These are phyloP conservation scores for Listrodromus nycthemerus DNA, from an alignment of 2,888 invertebrate genomes.

Conservation along the genomic window DNA sequence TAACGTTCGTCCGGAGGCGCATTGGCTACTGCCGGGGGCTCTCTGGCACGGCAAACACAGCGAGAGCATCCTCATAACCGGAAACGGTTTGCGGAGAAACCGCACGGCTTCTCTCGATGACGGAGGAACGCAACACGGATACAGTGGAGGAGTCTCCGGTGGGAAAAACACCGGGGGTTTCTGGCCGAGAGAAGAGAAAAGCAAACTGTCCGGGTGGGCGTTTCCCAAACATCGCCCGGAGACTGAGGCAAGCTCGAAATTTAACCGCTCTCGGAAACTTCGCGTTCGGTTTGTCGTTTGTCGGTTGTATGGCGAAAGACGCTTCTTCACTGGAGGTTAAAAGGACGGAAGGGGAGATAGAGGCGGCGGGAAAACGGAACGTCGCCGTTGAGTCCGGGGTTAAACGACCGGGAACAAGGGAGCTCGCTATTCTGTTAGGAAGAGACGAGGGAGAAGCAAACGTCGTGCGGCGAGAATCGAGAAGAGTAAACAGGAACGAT, in stretches of 20 bases:
- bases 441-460: slow-evolving; percentile 21
- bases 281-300: slow-evolving; percentile 45
- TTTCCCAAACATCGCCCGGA: slow-evolving; percentile 8
- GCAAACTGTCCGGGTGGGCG: slow-evolving; percentile 37
- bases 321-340: slow-evolving; percentile 24
- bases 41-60: slow-evolving; percentile 18
- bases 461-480: slow-evolving; percentile 10
- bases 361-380: neutral
- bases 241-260: slow-evolving; percentile 36
- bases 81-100: slow-evolving; percentile 38
- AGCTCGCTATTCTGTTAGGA: slow-evolving; percentile 53
- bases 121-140: slow-evolving; percentile 13
- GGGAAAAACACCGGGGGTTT: neutral
- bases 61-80: slow-evolving; percentile 54
- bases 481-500: slow-evolving; percentile 52
- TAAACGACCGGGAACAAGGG: slow-evolving; percentile 50
- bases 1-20: slow-evolving; percentile 41
- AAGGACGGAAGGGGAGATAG: slow-evolving; percentile 13
- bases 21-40: slow-evolving; percentile 25
- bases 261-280: slow-evolving; percentile 54
- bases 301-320: slow-evolving; percentile 29
- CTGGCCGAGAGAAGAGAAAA: slow-evolving; percentile 42
- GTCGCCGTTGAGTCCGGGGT: slow-evolving; percentile 16
- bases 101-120: slow-evolving; percentile 27
- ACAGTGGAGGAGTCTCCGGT: neutral